These are phyloP conservation scores for Andricus curvator DNA, from an alignment of 2,888 invertebrate species.

Conservation along the genomic window DNA sequence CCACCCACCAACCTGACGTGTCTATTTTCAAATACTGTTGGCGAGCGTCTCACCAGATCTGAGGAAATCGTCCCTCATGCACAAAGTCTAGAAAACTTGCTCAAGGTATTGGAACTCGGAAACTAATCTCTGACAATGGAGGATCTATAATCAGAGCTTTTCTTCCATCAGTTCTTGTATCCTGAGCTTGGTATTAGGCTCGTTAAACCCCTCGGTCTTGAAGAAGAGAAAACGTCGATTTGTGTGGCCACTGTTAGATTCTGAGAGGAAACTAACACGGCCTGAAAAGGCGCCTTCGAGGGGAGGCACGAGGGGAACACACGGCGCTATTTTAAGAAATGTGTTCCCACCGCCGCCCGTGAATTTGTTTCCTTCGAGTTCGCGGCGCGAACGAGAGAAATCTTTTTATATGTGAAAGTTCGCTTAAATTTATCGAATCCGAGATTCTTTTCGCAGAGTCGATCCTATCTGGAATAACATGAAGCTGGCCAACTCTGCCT, in stretches of 20 bases:
- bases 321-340: conserved; percentile 66
- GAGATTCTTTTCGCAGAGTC: not conserved
- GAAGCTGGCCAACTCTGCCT: not conserved
- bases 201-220: not conserved
- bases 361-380: conserved; percentile 40
- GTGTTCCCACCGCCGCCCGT: conserved; percentile 51
- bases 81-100: not conserved
- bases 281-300: conserved; percentile 70
- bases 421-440: conserved; percentile 11
- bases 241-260: conserved; percentile 40
- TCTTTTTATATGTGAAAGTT: conserved; percentile 28
- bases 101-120: not conserved
- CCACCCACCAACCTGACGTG: conserved; percentile 47
- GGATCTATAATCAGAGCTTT: not conserved
- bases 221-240: conserved; percentile 2
- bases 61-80: conserved; percentile 16
- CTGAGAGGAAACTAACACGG: conserved; percentile 54
- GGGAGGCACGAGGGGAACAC: conserved; percentile 58
- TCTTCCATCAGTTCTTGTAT: not conserved
- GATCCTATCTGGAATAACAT: not conserved
- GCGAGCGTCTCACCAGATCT: conserved; percentile 29
- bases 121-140: not conserved
- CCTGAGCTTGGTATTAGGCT: not conserved
- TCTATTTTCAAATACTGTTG: conserved; percentile 50
- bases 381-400: conserved; percentile 7